Evolutionary conservation across 2,888 invertebrate genomes (phyloP).

Genomic region (Aporophyla nigra): DNA sequence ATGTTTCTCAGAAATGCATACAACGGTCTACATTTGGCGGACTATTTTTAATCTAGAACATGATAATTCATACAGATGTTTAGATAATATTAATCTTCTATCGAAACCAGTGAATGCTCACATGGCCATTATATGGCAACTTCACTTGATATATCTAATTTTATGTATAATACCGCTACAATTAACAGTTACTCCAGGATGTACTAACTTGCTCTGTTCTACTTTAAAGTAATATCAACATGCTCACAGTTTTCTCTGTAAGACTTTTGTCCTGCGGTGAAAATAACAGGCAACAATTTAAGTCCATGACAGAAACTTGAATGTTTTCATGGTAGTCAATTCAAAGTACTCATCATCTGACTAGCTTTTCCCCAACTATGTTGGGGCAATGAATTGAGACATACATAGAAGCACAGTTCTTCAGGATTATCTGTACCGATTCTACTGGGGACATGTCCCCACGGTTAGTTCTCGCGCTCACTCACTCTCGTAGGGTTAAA

Average conservation of each 20-base stretch:
- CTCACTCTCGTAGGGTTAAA: too few relatives aligned
- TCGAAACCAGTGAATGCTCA: conserved; percentile 4
- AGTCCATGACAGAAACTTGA: background rate
- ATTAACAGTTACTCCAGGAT: conserved; percentile 15
- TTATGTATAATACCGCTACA: background rate
- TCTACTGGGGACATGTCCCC: too few relatives aligned
- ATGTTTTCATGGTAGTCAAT: background rate
- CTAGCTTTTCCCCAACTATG: too few relatives aligned
- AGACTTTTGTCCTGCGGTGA: background rate
- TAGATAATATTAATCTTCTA: conserved; percentile 7
- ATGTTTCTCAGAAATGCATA: conserved; percentile 47
- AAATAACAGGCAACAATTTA: background rate
- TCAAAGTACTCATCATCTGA: background rate
- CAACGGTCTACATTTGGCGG: conserved; percentile 44
- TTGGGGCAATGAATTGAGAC: too few relatives aligned
- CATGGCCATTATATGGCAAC: background rate
- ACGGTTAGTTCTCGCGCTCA: too few relatives aligned
- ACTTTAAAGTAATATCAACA: background rate
- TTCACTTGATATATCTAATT: background rate
- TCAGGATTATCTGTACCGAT: too few relatives aligned
- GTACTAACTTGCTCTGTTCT: background rate
- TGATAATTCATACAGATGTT: conserved; percentile 1
- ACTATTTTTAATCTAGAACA: conserved; percentile 29
- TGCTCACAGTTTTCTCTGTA: too few relatives aligned
- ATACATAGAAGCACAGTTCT: too few relatives aligned